Evolutionary conservation across 2,797 vertebrate species (phyloP).

Genomic region (Agapornis canus): DNA sequence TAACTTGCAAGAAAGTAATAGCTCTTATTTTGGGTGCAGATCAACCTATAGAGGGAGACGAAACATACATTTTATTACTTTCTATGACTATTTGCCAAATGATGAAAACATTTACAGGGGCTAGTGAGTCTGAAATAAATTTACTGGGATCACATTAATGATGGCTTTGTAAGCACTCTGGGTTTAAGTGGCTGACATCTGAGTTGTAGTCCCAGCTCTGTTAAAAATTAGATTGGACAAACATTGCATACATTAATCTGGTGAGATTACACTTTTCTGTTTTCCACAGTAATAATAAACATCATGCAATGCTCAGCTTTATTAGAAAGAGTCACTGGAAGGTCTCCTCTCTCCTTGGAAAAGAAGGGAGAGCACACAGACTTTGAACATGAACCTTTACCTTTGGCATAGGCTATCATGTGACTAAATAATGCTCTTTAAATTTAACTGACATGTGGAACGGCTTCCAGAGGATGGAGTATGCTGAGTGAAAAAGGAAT

Average conservation of each 20-base stretch:
- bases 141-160: background rate
- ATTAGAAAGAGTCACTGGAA: background rate
- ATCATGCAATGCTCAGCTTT: background rate
- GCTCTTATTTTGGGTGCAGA: background rate
- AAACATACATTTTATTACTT: background rate
- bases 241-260: background rate
- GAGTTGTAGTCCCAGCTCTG: background rate
- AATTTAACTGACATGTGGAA: background rate
- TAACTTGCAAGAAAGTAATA: background rate
- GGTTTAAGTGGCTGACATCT: background rate
- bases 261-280: background rate
- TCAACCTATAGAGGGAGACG: background rate
- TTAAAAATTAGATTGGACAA: background rate
- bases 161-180: background rate
- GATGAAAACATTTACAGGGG: background rate
- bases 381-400: background rate
- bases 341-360: background rate
- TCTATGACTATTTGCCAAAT: background rate
- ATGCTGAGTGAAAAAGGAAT: background rate
- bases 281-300: background rate
- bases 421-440: background rate
- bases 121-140: background rate
- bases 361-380: background rate
- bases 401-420: background rate
- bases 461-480: background rate